Evolutionary conservation across 2,888 invertebrate species (phyloP).

Genomic region (Phania funesta): DNA sequence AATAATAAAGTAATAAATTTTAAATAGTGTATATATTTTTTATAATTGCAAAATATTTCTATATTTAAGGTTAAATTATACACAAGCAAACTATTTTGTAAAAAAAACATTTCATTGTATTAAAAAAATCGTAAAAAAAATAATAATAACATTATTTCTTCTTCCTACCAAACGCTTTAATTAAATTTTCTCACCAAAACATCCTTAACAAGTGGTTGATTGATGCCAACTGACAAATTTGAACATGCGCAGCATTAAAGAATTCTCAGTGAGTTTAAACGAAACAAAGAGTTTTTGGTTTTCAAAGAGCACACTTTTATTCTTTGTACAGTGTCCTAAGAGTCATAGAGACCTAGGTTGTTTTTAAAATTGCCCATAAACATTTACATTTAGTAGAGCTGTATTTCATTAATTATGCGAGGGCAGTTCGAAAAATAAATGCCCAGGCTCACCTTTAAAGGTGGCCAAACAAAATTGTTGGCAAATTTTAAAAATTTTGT

Average conservation of each 20-base stretch:
- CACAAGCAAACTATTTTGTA: background rate
- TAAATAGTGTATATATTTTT: background rate
- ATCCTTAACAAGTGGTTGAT: conserved; percentile 41
- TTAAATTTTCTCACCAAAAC: background rate
- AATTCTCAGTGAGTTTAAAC: conserved; percentile 6
- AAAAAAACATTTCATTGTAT: background rate
- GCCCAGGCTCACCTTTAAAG: too few species aligned
- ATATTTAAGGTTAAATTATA: conserved; percentile 20
- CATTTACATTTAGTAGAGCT: background rate
- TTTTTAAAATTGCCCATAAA: background rate
- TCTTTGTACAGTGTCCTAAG: background rate
- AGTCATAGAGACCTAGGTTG: background rate
- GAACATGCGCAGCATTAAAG: conserved; percentile 40
- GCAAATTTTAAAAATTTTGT: too few species aligned
- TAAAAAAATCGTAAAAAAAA: background rate
- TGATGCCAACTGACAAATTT: background rate
- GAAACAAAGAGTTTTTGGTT: background rate
- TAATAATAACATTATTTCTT: background rate
- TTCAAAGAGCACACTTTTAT: background rate
- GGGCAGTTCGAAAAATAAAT: background rate
- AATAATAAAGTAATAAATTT: conserved; percentile 8
- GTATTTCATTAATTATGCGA: conserved; percentile 5
- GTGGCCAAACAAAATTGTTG: too few species aligned
- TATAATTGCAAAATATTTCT: conserved; percentile 34
- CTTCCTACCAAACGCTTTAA: background rate